Base-by-base conservation (phyloP, 2,113 vertebrate genomes). In the Empidonax traillii region DNA sequence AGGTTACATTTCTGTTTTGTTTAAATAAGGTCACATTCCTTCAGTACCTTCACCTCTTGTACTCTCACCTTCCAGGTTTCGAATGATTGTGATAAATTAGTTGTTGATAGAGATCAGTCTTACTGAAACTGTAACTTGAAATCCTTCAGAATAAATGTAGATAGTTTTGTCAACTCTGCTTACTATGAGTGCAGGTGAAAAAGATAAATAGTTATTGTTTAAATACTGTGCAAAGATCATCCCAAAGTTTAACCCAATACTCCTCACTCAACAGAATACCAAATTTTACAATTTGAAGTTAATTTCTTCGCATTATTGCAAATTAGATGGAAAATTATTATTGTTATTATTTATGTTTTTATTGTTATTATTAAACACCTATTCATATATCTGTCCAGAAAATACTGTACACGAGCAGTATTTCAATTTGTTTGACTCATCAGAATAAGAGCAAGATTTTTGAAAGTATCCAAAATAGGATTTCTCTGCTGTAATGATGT, bases 11-110 rank as follows among this genome's bases (percentile, higher is more conserved):
- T 96, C 68, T 97, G 55, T 93, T 97, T 91, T 97, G 63, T 41
- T 90, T 91, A 88, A 80, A 47, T 73, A 75, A 92, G 87, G 85
- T 92, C 92, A 97, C 94, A 90, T 90, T 52, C 51, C 51, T 52
- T 27, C 14, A 27, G 25, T 87, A 86, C 85, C 90, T 91, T 83
- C 72, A 86, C 77, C 83, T 85, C 58, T 78, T 75, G 12, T 85
- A 89, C 28, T 87, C 47, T 96, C 89, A 89, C 63, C 71, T 90
- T 93, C 23, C 41, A 75, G 3, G 56, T 84, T 68, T 81, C 79
- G 77, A 85, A 88, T 74, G 69, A 90, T 74, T 87, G 30, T 93
- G 85, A 96, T 96, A 77, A 82, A 97, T 96, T 89, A 87, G 74
- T 87, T n/a, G 5, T 62, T 94, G 74, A 91, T 74, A 78, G 76